phyloP scores from a whole-genome alignment of 2,888 invertebrate species.

The Ichneumon xanthorius region DNA sequence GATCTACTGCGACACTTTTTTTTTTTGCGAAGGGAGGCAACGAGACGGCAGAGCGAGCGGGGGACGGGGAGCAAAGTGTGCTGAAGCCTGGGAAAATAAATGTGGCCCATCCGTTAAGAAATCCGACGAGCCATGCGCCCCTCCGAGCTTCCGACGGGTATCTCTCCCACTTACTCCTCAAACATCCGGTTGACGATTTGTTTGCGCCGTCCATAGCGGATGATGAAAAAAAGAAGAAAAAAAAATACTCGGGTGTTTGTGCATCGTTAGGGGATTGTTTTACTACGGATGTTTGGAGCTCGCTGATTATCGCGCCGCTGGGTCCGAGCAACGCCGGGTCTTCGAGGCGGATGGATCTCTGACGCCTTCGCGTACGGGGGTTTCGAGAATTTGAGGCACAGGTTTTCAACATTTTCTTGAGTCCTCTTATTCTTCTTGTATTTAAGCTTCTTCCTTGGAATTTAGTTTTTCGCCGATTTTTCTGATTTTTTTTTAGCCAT shows the following conservation, averaged over 20 bases:
- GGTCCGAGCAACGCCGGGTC: not conserved
- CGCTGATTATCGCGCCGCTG: not conserved
- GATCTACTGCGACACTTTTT: not conserved
- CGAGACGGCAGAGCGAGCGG: not conserved
- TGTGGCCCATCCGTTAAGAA: conserved; percentile 61
- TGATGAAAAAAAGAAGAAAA: not conserved
- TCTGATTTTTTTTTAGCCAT: not conserved
- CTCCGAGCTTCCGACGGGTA: conserved; percentile 17
- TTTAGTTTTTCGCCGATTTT: not conserved
- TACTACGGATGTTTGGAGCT: conserved; percentile 7
- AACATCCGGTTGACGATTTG: conserved; percentile 55
- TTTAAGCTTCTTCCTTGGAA: not conserved
- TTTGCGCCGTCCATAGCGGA: conserved; percentile 31
- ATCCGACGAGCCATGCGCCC: conserved; percentile 41
- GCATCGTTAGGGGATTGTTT: conserved; percentile 48
- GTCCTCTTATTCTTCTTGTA: not conserved
- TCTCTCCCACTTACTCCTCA: conserved; percentile 32
- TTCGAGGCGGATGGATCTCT: not conserved
- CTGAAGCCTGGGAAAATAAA: conserved; percentile 54
- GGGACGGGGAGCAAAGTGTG: not conserved
- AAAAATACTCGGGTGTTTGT: conserved; percentile 33
- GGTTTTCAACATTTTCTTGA: not conserved
- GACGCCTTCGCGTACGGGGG: not conserved
- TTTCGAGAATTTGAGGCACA: not conserved
- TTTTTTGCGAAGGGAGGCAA: not conserved